Conservation (phyloP, 1,140 invertebrate species). For the Cherax destructor region DNA sequence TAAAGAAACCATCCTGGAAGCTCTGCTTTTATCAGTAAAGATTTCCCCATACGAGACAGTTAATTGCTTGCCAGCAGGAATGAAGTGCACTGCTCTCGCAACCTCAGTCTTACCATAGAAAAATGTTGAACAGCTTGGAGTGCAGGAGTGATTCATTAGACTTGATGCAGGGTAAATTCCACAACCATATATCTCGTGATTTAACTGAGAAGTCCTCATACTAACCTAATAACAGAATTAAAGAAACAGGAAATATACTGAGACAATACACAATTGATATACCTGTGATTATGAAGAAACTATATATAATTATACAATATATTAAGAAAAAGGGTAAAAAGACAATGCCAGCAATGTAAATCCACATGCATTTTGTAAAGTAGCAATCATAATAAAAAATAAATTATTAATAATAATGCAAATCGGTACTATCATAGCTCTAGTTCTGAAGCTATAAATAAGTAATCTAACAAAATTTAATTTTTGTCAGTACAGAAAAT, state of each 20-base stretch:
- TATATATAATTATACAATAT: too few species aligned
- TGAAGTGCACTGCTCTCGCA: neutral
- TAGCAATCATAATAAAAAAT: too few species aligned
- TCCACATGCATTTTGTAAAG: too few species aligned
- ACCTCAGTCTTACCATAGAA: constrained; percentile 15
- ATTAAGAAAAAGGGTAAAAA: too few species aligned
- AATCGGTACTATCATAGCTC: too few species aligned
- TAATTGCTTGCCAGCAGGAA: constrained; percentile 12
- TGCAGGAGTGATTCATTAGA: constrained; percentile 37
- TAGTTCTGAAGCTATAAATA: too few species aligned
- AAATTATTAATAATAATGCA: too few species aligned
- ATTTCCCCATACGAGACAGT: constrained; percentile 1
- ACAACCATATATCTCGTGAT: neutral
- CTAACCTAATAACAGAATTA: neutral
- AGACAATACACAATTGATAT: too few species aligned
- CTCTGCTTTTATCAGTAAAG: neutral
- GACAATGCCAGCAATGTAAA: too few species aligned
- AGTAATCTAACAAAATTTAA: too few species aligned
- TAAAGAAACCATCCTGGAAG: neutral
- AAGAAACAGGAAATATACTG: neutral
- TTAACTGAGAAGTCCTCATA: neutral
- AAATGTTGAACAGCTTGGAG: neutral
- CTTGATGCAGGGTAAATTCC: constrained; percentile 21
- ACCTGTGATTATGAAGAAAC: too few species aligned
- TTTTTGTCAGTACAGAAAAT: too few species aligned